Conservation (phyloP, 2,797 vertebrate genomes). For the Falco biarmicus region DNA sequence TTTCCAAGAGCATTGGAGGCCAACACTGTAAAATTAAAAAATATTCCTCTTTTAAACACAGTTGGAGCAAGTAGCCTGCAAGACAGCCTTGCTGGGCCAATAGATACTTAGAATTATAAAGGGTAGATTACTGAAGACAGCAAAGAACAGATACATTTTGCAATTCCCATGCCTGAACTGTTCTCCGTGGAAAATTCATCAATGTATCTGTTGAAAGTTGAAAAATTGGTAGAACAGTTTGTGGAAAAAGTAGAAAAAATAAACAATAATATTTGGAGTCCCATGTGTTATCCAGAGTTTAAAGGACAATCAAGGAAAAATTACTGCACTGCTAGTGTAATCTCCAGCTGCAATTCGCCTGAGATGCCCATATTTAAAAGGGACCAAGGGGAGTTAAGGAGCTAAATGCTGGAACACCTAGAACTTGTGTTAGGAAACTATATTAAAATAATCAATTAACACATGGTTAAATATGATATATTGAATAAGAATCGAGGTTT, state of each 20-base stretch:
- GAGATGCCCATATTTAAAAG: not conserved
- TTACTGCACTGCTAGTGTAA: not conserved
- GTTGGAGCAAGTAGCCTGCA: not conserved
- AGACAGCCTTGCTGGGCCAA: not conserved
- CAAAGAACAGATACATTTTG: not conserved
- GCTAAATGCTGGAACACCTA: not conserved
- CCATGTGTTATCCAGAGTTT: not conserved
- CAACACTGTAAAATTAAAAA: not conserved
- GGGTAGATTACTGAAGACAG: not conserved
- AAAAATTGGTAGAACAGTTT: not conserved
- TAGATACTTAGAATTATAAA: not conserved
- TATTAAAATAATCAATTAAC: not conserved
- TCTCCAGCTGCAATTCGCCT: not conserved
- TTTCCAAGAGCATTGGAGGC: not conserved
- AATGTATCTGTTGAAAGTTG: not conserved
- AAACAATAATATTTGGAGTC: not conserved
- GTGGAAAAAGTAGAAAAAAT: not conserved
- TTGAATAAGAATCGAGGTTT: not conserved
- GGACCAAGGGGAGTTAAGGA: fast-evolving
- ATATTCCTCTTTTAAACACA: not conserved
- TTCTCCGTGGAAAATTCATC: not conserved
- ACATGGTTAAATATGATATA: not conserved
- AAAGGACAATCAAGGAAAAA: not conserved
- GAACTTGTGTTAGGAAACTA: not conserved
- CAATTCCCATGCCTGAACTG: not conserved